Conservation (phyloP, 2,797 vertebrate species). For the Garrulus glandarius region DNA sequence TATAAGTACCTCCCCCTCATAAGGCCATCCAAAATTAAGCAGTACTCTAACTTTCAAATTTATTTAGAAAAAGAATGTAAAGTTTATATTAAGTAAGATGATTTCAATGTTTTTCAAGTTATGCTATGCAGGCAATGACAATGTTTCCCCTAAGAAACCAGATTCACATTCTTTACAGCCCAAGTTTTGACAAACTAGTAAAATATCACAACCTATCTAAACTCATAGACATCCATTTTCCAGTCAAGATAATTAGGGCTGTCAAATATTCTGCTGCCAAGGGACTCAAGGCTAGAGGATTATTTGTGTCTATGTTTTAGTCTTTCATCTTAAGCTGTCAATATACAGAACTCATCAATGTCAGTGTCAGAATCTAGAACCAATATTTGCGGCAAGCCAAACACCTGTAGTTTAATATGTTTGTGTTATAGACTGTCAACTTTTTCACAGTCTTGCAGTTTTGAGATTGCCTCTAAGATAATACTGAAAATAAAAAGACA, state of each 20-base stretch:
- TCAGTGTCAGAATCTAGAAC: background rate
- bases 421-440: background rate
- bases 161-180: background rate
- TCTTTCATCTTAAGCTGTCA: constrained; percentile 19
- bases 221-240: constrained; percentile 26
- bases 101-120: background rate
- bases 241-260: constrained; percentile 47
- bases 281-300: background rate
- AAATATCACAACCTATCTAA: background rate
- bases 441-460: background rate
- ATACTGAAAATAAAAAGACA: background rate
- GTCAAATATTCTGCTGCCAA: constrained; percentile 13
- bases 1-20: accelerated
- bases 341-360: background rate
- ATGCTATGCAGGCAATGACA: background rate
- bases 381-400: background rate
- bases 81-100: background rate
- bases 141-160: background rate
- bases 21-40: background rate
- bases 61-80: background rate
- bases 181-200: constrained; percentile 31
- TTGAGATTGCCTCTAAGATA: background rate
- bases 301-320: constrained; percentile 10
- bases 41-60: background rate
- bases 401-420: background rate